Base-by-base conservation (phyloP, 2,797 vertebrate genomes). In the Leucoraja ocellata region DNA sequence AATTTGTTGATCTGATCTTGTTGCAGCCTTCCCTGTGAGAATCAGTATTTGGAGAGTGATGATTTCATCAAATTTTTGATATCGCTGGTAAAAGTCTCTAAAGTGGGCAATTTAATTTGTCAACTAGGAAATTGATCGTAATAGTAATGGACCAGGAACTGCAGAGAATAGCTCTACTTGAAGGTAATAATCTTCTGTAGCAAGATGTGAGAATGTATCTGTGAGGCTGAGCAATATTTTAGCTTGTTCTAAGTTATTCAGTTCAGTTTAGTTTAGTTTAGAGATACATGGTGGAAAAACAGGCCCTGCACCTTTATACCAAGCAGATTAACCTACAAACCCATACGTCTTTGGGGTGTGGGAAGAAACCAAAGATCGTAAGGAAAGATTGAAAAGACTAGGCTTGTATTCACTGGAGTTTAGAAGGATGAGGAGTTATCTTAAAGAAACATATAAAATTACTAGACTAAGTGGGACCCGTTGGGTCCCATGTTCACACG, bases 1-100 rank as follows among this genome's bases (percentile, higher is more conserved):
- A 18, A 88, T 65, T 68, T 88, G 84, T 65, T 65, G 61, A 88
- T 88, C 61, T 65, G n/a, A 88, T 65, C 6, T 65, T 68, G n/a
- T 18, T 88, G n/a, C 14, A 65, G 32, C 84, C 84, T 88, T 88
- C 61, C 61, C 68, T n/a, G 16, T 88, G 61, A 88, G 61, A 88
- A 16, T 65, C 28, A 3, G 1, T 21, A 21, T 7, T 32, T 61
- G 32, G 21, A 88, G 32, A 8, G 14, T 32, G 63, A 65, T 0
- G 61, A 88, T 88, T 63, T 32, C 28, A n/a, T 61, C 58, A 86
- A 63, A 1, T 63, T 88, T 32, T 5, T 65, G 28, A 88, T 88
- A 88, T 32, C 65, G 84, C 58, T 36, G 84, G 68, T 68, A 68
- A 16, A 86, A 88, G 61, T 88, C n/a, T 65, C 16, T 88, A 68